phyloP scores from a whole-genome alignment of 2,888 invertebrate species.

The Machimus rusticus region DNA sequence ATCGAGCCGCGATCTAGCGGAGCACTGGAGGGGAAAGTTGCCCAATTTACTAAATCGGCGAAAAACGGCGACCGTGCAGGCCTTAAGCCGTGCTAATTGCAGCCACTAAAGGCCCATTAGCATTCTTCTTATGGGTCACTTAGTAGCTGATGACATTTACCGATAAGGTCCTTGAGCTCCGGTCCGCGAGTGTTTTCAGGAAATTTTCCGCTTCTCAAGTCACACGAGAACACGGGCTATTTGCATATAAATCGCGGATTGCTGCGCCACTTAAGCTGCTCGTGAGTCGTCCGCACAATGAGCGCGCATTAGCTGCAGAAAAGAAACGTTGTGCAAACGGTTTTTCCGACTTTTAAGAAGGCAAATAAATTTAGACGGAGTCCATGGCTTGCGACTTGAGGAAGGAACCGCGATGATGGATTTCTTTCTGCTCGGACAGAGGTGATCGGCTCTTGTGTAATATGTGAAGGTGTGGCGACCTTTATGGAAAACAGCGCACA shows the following conservation, averaged over 20 bases:
- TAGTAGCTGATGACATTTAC: slow-evolving; percentile 34
- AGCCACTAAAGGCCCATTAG: slow-evolving; percentile 4
- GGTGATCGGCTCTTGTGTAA: neutral
- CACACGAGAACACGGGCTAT: slow-evolving; percentile 12
- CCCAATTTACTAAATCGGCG: slow-evolving; percentile 5
- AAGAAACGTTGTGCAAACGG: neutral
- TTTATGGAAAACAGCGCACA: neutral
- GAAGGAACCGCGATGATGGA: neutral
- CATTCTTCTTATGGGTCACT: slow-evolving; percentile 30
- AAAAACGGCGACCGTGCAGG: neutral
- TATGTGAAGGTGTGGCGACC: neutral
- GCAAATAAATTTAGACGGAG: slow-evolving; percentile 3
- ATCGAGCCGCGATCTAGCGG: neutral
- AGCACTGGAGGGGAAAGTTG: neutral
- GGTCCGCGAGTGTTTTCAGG: neutral
- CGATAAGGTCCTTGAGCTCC: slow-evolving; percentile 9
- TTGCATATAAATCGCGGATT: slow-evolving; percentile 33
- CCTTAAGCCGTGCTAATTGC: slow-evolving; percentile 16
- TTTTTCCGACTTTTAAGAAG: neutral
- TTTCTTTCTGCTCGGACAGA: neutral
- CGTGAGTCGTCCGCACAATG: slow-evolving; percentile 17
- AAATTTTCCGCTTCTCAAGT: neutral
- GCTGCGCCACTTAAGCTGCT: neutral
- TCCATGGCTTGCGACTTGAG: neutral
- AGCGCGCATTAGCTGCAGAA: neutral